Conservation (phyloP, 1,140 invertebrate genomes). For the Ooceraea biroi region DNA sequence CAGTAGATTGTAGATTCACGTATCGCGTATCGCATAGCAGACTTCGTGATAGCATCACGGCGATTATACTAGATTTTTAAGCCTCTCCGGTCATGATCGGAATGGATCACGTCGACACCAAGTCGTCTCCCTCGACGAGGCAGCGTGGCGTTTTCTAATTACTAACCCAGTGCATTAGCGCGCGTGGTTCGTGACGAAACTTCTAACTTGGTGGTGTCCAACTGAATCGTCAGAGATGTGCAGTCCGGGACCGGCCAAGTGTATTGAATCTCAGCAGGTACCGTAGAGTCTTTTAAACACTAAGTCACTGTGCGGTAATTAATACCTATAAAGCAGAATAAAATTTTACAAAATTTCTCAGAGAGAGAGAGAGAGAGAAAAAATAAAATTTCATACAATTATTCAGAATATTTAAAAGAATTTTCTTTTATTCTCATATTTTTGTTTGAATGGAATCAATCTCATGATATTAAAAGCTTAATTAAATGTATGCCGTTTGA, state of each 20-base stretch:
- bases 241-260: neutral
- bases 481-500: constrained; percentile 2
- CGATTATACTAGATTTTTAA: constrained; percentile 63
- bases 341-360: no score
- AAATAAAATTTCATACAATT: neutral
- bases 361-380: neutral
- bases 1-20: constrained; percentile 63
- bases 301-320: neutral
- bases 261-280: constrained; percentile 24
- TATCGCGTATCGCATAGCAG: constrained; percentile 62
- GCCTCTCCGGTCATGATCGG: constrained; percentile 6
- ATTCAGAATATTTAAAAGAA: neutral
- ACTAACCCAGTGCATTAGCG: neutral
- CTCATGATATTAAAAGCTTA: neutral
- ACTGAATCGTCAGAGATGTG: neutral
- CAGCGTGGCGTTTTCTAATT: constrained; percentile 25
- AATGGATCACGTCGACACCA: neutral
- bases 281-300: neutral
- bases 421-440: neutral
- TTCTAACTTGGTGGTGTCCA: constrained; percentile 26
- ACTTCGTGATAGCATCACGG: constrained; percentile 53
- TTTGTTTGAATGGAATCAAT: neutral
- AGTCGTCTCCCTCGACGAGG: constrained; percentile 2
- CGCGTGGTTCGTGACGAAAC: constrained; percentile 17
- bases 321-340: neutral